Conservation (phyloP, 2,888 invertebrate species). For the Drosophila meridiana region DNA sequence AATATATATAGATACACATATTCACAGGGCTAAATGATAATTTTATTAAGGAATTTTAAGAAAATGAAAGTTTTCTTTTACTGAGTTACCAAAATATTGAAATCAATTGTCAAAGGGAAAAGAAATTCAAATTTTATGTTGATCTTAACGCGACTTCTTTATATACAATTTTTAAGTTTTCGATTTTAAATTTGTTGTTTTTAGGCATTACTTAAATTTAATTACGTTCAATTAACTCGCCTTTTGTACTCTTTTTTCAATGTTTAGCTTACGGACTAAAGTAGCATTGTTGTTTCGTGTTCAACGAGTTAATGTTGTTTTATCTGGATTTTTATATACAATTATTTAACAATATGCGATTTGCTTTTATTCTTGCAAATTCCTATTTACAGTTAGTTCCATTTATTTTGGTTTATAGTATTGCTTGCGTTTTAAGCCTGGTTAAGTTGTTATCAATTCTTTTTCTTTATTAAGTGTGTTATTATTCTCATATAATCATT, state of each 20-base stretch:
- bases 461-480: conserved; percentile 32
- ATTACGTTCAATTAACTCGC: conserved; percentile 68
- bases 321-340: conserved; percentile 38
- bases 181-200: conserved; percentile 25
- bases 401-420: conserved; percentile 59
- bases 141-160: conserved; percentile 28
- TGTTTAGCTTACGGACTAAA: conserved; percentile 57
- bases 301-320: conserved; percentile 21
- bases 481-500: conserved; percentile 5
- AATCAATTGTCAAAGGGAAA: background rate
- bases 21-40: conserved; percentile 50
- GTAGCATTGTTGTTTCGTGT: conserved; percentile 16
- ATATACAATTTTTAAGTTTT: conserved; percentile 28
- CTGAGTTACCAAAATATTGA: conserved; percentile 2
- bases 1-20: conserved; percentile 35
- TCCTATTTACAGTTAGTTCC: conserved; percentile 36
- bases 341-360: conserved; percentile 43
- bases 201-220: conserved; percentile 45
- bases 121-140: background rate
- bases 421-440: conserved; percentile 70
- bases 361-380: conserved; percentile 11
- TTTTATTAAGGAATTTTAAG: background rate
- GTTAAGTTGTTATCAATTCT: conserved; percentile 40
- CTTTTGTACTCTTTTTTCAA: conserved; percentile 75
- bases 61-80: background rate